phyloP scores from a whole-genome alignment of 2,888 invertebrate species.

The Drosophila engyochracea region DNA sequence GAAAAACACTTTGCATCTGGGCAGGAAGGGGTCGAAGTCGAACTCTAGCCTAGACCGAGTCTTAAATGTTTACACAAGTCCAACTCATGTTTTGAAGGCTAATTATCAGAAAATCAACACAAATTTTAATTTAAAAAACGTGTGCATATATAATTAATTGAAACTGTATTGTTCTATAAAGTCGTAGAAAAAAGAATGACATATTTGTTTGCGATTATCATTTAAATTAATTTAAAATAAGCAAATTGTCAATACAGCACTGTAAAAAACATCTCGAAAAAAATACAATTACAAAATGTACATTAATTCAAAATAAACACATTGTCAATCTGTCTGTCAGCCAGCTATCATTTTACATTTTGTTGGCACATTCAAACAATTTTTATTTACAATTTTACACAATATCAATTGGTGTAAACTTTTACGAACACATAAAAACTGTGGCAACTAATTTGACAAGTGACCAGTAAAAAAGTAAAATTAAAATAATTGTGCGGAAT shows the following conservation, averaged over 20 bases:
- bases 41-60: background rate
- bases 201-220: background rate
- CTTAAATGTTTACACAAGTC: background rate
- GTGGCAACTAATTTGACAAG: background rate
- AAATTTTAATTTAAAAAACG: background rate
- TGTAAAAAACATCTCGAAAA: background rate
- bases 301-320: background rate
- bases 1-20: background rate
- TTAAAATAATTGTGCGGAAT: slow-evolving; percentile 4
- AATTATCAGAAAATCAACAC: background rate
- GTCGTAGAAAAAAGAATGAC: background rate
- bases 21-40: background rate
- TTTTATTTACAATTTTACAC: background rate
- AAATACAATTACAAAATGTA: background rate
- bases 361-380: background rate
- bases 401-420: background rate
- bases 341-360: background rate
- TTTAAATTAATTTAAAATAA: background rate
- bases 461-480: background rate
- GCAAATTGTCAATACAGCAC: no score
- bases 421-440: background rate
- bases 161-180: background rate
- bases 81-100: background rate
- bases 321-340: slow-evolving; percentile 2
- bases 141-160: background rate